Base-by-base conservation (phyloP, 2,113 vertebrate genomes). In the Menura novaehollandiae region DNA sequence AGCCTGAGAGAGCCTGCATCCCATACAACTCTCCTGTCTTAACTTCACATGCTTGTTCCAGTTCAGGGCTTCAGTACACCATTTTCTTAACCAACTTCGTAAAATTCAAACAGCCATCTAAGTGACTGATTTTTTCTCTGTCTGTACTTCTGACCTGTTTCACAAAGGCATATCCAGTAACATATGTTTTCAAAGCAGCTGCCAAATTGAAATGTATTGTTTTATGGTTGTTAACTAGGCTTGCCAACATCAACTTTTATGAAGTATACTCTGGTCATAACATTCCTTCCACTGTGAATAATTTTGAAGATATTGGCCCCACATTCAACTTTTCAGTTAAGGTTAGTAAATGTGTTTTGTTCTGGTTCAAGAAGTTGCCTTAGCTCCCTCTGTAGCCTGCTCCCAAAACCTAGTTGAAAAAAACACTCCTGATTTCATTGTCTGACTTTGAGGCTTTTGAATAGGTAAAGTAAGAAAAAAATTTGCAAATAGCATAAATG, bases 221-320 rank as follows among this genome's bases (percentile, higher is more conserved):
- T 97, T 97, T 92, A 74, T 41, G 56, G 89, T 93, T 92, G 79
- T 55, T 89, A 83, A 94, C 85, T 97, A 99, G 99, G 97, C 85
- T 98, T 79, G 97, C 98, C 88, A 99, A 97, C 91, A 98, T 99
- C 35, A 98, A 98, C 91, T 99, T 99, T 82, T 99, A 98, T 83
- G 99, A 99, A 92, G 98, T 99, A 35, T 97, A 98, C n/a, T 83
- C 97, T 16, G 85, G 95, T 56, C 79, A 41, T 82, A 95, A 92
- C 62, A 97, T 98, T 51, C 94, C 97, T 78, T 98, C 98, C 32
- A 64, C 37, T 3, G 96, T 99, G 86, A 98, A 98, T 55, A 97
- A 77, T 90, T 97, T 98, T 51, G 97, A 98, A 95, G 99, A 99
- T 87, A 99, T 99, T 89, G 99, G 99, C 51, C 98, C 99, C n/a